These are phyloP conservation scores for Beris morrisii DNA, from an alignment of 2,888 invertebrate species.

Conservation along the genomic window DNA sequence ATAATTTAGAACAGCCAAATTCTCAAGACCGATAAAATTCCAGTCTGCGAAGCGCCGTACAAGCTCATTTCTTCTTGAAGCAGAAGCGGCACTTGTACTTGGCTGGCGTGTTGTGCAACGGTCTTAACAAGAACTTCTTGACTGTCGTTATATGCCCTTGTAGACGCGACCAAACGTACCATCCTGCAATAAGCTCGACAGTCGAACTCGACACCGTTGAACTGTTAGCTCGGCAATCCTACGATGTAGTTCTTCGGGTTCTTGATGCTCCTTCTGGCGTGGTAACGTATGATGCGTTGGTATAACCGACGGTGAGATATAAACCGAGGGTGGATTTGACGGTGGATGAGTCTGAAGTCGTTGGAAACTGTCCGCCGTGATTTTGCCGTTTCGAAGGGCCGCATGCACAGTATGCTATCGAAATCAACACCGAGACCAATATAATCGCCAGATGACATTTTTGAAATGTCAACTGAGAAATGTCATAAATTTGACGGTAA, in stretches of 20 bases:
- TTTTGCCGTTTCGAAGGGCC: conserved; percentile 53
- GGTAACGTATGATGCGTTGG: conserved; percentile 51
- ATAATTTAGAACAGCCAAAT: too few relatives aligned
- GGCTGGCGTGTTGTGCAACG: conserved; percentile 87
- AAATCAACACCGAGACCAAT: conserved; percentile 50
- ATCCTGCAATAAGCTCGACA: conserved; percentile 77
- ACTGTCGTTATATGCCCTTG: conserved; percentile 76
- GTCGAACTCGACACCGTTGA: conserved; percentile 71
- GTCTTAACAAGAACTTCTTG: conserved; percentile 85
- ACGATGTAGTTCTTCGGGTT: conserved; percentile 55
- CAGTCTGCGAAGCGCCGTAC: conserved; percentile 66
- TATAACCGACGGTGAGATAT: conserved; percentile 51
- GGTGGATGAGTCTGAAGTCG: conserved; percentile 52
- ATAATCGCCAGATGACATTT: conserved; percentile 52
- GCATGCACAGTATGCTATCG: conserved; percentile 54
- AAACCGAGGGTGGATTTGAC: conserved; percentile 42
- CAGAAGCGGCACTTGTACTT: conserved; percentile 84
- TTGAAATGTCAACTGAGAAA: too few relatives aligned
- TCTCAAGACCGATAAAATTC: conserved; percentile 80
- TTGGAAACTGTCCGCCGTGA: conserved; percentile 55
- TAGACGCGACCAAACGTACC: conserved; percentile 89
- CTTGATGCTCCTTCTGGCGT: conserved; percentile 52
- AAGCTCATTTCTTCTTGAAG: conserved; percentile 71
- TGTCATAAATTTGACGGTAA: too few relatives aligned
- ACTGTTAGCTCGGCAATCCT: conserved; percentile 57